These are phyloP conservation scores for Eumaeus atala DNA, from an alignment of 1,140 invertebrate genomes.

Conservation along the genomic window DNA sequence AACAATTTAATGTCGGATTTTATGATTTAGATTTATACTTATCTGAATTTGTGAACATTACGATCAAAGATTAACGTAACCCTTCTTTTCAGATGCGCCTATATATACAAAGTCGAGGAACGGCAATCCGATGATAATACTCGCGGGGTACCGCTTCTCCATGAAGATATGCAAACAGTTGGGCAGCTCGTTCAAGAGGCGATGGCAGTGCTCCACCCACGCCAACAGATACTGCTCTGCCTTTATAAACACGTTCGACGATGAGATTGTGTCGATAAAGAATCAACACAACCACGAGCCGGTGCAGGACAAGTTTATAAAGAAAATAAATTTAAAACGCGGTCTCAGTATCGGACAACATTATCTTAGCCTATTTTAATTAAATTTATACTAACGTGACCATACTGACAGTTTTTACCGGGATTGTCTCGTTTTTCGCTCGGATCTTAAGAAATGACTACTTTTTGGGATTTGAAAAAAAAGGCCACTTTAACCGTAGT, in stretches of 20 bases:
- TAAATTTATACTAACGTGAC: not conserved
- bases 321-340: not conserved
- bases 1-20: no score
- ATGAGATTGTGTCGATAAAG: constrained; percentile 25
- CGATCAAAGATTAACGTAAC: constrained; percentile 13
- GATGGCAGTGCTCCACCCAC: constrained; percentile 43
- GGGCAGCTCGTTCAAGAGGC: constrained; percentile 14
- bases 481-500: no score
- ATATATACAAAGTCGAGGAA: constrained; percentile 27
- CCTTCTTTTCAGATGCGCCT: constrained; percentile 20
- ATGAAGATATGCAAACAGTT: constrained; percentile 25
- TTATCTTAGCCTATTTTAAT: not conserved
- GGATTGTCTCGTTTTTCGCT: no score
- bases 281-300: constrained; percentile 34
- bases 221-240: constrained; percentile 30
- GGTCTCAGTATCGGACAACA: no score
- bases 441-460: no score
- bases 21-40: no score
- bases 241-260: constrained; percentile 28
- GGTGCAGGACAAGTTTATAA: constrained; percentile 6
- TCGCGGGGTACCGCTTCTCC: constrained; percentile 31
- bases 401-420: not conserved
- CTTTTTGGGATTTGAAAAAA: no score
- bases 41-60: no score
- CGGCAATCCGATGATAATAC: constrained; percentile 31